A percentile compares a stretch with the other conserved stretches of the same genome.
phyloP scores from a whole-genome alignment of 2,888 invertebrate genomes.

The Blomia tropicalis region DNA sequence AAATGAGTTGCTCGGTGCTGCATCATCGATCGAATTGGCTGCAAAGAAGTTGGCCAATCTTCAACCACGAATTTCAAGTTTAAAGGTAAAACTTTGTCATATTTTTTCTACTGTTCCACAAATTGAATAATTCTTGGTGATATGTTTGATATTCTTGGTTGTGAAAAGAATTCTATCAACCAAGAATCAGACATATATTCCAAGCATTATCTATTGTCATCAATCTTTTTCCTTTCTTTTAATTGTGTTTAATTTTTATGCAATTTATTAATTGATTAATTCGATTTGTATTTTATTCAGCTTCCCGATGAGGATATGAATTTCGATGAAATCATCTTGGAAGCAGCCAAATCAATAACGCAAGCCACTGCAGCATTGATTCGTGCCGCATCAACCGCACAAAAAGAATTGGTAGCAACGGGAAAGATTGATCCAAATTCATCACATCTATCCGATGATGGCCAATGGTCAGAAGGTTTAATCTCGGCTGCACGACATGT shows the following conservation, averaged over 20 bases:
- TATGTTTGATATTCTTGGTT: constrained; percentile 99
- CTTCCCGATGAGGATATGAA: constrained; percentile 72
- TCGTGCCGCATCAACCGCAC: constrained; percentile 89
- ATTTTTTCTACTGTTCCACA: not conserved
- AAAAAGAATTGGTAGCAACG: constrained; percentile 74
- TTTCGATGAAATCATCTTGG: constrained; percentile 97
- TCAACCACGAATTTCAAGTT: constrained; percentile 57
- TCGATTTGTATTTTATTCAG: constrained; percentile 39
- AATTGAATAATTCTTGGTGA: constrained; percentile 51
- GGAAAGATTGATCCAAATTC: constrained; percentile 54
- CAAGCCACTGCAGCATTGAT: constrained; percentile 91
- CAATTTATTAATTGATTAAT: not conserved
- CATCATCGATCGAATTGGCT: constrained; percentile 93
- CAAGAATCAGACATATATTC: constrained; percentile 99
- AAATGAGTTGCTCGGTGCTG: constrained; percentile 87
- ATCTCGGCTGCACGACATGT: constrained; percentile 53
- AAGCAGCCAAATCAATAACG: constrained; percentile 92
- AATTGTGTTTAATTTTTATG: not conserved
- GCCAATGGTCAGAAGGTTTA: constrained; percentile 93
- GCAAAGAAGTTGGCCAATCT: constrained; percentile 83
- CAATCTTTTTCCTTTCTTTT: constrained; percentile 3
- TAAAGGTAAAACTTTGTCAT: constrained; percentile 46
- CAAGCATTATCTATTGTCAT: not conserved
- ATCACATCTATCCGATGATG: constrained; percentile 62
- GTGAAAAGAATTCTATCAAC: constrained; percentile 57